Percentiles rank a stretch among this genome's conserved stretches.
Conservation (phyloP, 1,140 invertebrate species). For the Ceratina australensis region DNA sequence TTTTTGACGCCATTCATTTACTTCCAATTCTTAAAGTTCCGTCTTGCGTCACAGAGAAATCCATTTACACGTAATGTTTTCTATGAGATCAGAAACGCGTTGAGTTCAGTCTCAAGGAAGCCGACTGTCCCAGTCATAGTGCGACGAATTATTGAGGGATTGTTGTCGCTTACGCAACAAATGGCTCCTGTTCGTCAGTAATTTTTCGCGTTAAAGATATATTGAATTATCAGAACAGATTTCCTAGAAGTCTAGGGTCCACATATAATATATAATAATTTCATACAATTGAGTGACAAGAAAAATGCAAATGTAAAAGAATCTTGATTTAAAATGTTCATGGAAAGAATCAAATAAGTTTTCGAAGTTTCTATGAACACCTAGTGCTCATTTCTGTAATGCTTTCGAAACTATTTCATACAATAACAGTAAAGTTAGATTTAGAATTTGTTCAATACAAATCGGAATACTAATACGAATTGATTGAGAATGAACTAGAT, state of each 20-base stretch:
- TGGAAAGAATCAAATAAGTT: constrained; percentile 25
- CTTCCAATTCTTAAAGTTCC: constrained; percentile 94
- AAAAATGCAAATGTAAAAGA: constrained; percentile 53
- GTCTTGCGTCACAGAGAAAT: constrained; percentile 95
- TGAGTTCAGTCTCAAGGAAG: constrained; percentile 64
- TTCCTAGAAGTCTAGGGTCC: constrained; percentile 61
- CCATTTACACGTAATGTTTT: constrained; percentile 96
- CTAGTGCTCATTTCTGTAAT: constrained; percentile 19
- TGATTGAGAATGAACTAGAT: too few relatives aligned
- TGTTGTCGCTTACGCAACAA: constrained; percentile 71
- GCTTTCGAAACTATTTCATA: constrained; percentile 20
- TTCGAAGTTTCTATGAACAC: constrained; percentile 22
- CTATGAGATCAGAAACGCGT: constrained; percentile 81
- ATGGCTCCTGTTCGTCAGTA: constrained; percentile 72
- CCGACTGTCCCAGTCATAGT: constrained; percentile 70
- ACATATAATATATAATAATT: constrained; percentile 43
- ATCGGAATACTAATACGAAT: neutral
- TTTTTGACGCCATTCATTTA: constrained; percentile 95
- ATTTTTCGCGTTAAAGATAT: constrained; percentile 36
- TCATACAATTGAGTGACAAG: constrained; percentile 31
- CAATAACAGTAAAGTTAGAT: constrained; percentile 15
- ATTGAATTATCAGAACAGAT: constrained; percentile 40
- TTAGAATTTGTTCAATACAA: constrained; percentile 20
- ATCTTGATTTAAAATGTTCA: constrained; percentile 13
- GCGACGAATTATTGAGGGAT: constrained; percentile 64